A percentile compares a stretch with the other conserved stretches of the same genome.
Evolutionary conservation across 2,888 invertebrate genomes (phyloP).

Genomic region (Microctonus brassicae): DNA sequence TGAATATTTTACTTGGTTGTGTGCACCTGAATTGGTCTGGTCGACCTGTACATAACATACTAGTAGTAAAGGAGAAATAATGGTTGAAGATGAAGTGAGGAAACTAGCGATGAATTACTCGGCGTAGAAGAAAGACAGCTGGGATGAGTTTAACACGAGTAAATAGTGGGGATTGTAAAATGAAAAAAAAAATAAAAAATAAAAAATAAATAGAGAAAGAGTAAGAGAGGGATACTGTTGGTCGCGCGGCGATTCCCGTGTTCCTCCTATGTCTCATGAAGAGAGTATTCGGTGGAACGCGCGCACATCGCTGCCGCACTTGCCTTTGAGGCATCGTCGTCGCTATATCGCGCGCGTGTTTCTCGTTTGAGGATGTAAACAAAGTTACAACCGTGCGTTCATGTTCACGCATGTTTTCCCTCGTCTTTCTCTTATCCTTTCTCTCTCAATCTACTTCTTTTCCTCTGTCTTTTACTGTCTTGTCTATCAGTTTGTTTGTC

Average conservation of each 20-base stretch:
- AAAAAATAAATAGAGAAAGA: constrained; percentile 15
- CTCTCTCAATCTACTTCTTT: too few species aligned
- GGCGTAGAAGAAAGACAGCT: neutral
- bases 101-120: too few species aligned
- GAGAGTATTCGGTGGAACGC: constrained; percentile 41
- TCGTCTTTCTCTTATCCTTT: neutral
- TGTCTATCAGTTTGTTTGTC: too few species aligned
- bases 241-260: constrained; percentile 16
- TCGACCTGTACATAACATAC: too few species aligned
- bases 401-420: constrained; percentile 30
- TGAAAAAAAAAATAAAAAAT: constrained; percentile 1
- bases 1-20: too few species aligned
- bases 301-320: constrained; percentile 50
- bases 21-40: too few species aligned
- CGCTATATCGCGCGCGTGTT: constrained; percentile 33
- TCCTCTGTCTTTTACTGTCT: too few species aligned
- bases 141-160: constrained; percentile 2
- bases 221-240: constrained; percentile 2
- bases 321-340: constrained; percentile 52
- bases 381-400: constrained; percentile 33
- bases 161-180: neutral
- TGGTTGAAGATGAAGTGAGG: too few species aligned
- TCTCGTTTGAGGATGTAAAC: constrained; percentile 37
- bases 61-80: too few species aligned
- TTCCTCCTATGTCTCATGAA: too few species aligned